Base-by-base conservation (phyloP, 2,888 invertebrate species). In the Rhorus exstirpatorius region DNA sequence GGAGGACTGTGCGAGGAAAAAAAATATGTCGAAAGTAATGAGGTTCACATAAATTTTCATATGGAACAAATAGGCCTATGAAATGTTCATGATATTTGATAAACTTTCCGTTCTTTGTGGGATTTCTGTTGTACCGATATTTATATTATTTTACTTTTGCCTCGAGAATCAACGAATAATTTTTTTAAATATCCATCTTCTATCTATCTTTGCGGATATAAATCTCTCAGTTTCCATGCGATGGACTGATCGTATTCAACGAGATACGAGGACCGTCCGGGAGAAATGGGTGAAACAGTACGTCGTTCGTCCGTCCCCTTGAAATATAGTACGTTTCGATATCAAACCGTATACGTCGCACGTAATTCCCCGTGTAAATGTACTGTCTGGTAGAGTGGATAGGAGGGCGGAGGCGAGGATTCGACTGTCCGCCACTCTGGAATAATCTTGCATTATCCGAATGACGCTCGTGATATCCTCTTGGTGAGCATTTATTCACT, bases 381-480 rank as follows among this genome's bases (percentile, higher is more conserved):
- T 55, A 61, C 24, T 38, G 24, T 38, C 61, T 8, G 35, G 31
- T 63, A 6, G 19, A 61, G 38, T 17, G 49, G 49, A 41, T 2
- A 12, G 61, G 12, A 41, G 49, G 14, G 31, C 10, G 8, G 10
- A 31, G 4, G 0, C 31, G 21, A 41, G 38, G 12, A 26, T 4
- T 8, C 14, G 10, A 21, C 31, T 61, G 41, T 49, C 49, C 60
- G 21, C 31, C 41, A 46, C 19, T 75, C 35, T 38, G 21, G 74
- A 70, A 79, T 82, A 75, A 82, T 70, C 78, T 63, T 51, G 74
- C 70, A 82, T 70, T 82, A 82, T 75, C 70, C 44, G 21, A 65
- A 70, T 58, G 49, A 70, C 74, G 14, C 60, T 65, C 49, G 51
- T 51, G 74, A 82, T 63, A 79, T 79, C 17, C 68, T 78, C 55